Evolutionary conservation across 2,113 vertebrate species (phyloP).

Genomic region (Perca schrenkii): DNA sequence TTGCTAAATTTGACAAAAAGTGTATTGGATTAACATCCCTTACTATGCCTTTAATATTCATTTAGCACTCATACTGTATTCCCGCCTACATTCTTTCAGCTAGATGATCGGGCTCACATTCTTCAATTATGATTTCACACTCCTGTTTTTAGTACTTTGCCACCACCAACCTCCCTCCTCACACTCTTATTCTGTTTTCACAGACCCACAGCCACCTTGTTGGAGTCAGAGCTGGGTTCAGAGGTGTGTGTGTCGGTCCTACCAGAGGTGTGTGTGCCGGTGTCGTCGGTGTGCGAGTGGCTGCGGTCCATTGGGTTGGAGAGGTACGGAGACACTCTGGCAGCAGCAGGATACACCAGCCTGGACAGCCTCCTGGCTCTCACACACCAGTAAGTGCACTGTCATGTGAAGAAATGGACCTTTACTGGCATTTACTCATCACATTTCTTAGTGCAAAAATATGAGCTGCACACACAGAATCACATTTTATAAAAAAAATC

Average conservation of each 20-base stretch:
- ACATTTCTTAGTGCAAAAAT: conserved; percentile 4
- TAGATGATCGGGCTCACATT: background rate
- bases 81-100: conserved; percentile 1
- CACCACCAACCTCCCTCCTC: conserved; percentile 14
- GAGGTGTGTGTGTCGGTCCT: conserved; percentile 91
- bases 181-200: conserved; percentile 17
- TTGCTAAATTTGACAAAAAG: no score
- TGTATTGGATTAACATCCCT: no score
- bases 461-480: background rate
- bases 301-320: conserved; percentile 97
- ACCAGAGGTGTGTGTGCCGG: conserved; percentile 89
- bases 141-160: conserved; percentile 11
- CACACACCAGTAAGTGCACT: conserved; percentile 97
- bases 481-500: background rate
- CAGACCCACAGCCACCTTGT: conserved; percentile 91
- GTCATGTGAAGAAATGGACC: conserved; percentile 28
- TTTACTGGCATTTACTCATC: background rate
- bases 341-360: conserved; percentile 94
- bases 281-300: conserved; percentile 93
- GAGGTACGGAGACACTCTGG: conserved; percentile 97
- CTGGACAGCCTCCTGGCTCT: conserved; percentile 94
- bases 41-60: background rate
- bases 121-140: conserved; percentile 9
- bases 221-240: conserved; percentile 92
- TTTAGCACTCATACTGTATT: background rate